A percentile compares a stretch with the other conserved stretches of the same genome.
Evolutionary conservation across 2,797 vertebrate genomes (phyloP).

Genomic region (Danio jaintianensis): DNA sequence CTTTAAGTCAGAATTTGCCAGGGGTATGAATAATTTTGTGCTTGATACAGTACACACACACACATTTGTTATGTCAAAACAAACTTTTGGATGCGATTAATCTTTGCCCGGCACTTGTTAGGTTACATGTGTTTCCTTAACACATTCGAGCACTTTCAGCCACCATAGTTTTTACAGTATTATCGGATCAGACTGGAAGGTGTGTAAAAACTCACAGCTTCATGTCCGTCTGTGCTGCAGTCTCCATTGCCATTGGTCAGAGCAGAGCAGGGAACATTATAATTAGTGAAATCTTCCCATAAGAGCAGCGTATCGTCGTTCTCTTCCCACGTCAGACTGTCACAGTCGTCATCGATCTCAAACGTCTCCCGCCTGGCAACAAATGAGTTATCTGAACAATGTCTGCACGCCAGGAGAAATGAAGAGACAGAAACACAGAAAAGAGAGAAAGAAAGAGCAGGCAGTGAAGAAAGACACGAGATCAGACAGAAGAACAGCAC

Average conservation of each 20-base stretch:
- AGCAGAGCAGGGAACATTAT: slow-evolving; percentile 79
- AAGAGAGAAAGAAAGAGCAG: slow-evolving; percentile 47
- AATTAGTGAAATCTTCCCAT: slow-evolving; percentile 98
- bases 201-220: slow-evolving; percentile 63
- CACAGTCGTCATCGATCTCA: slow-evolving; percentile 95
- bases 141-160: too few species aligned
- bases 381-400: slow-evolving; percentile 82
- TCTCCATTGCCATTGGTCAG: slow-evolving; percentile 64
- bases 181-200: too few species aligned
- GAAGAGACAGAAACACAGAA: slow-evolving; percentile 18
- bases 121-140: too few species aligned
- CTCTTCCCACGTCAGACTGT: slow-evolving; percentile 98
- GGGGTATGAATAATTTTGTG: too few species aligned
- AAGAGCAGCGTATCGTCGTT: slow-evolving; percentile 94
- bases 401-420: slow-evolving; percentile 66
- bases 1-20: too few species aligned
- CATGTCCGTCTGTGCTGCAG: slow-evolving; percentile 77
- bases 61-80: too few species aligned
- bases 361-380: slow-evolving; percentile 91
- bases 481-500: slow-evolving; percentile 23
- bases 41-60: too few species aligned
- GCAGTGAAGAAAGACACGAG: slow-evolving; percentile 49
- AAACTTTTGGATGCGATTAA: too few species aligned
- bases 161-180: too few species aligned
- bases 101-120: too few species aligned